A percentile compares a stretch with the other conserved stretches of the same genome.
Conservation (phyloP, 2,888 invertebrate genomes). For the Cetonia aurata region DNA sequence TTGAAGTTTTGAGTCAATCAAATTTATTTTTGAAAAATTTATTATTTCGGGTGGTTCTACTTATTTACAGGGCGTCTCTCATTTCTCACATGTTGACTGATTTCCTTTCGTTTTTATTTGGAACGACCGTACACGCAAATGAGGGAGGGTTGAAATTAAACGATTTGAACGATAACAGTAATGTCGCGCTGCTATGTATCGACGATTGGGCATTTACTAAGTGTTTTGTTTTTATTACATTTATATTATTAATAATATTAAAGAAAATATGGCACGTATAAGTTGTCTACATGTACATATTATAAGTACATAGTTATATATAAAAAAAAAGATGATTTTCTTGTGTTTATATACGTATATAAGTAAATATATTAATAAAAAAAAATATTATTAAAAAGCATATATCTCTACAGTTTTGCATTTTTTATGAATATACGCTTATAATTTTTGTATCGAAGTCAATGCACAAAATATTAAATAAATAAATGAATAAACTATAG, state of each 20-base stretch:
- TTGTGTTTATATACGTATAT: slow-evolving; percentile 37
- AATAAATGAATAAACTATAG: slow-evolving; percentile 48
- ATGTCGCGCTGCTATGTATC: slow-evolving; percentile 56
- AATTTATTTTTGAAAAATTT: too few relatives aligned
- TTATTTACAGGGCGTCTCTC: slow-evolving; percentile 3
- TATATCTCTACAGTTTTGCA: slow-evolving; percentile 36
- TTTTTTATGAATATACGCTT: slow-evolving; percentile 45
- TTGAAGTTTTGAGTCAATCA: too few relatives aligned
- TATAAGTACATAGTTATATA: slow-evolving; percentile 25
- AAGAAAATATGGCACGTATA: slow-evolving; percentile 30
- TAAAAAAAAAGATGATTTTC: slow-evolving; percentile 19
- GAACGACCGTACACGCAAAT: background rate
- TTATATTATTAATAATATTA: slow-evolving; percentile 35
- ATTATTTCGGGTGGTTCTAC: background rate
- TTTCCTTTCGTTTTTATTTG: slow-evolving; percentile 9
- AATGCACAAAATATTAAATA: slow-evolving; percentile 64
- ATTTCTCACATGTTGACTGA: background rate
- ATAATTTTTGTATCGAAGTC: slow-evolving; percentile 55
- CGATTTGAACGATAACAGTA: slow-evolving; percentile 3
- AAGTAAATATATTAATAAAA: slow-evolving; percentile 25
- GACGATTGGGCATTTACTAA: slow-evolving; percentile 50
- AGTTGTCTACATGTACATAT: slow-evolving; percentile 24
- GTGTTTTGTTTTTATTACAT: slow-evolving; percentile 42
- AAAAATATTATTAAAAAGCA: slow-evolving; percentile 32
- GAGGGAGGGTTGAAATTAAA: slow-evolving; percentile 3